phyloP scores from a whole-genome alignment of 2,797 vertebrate genomes.

The Sphaeramia orbicularis region DNA sequence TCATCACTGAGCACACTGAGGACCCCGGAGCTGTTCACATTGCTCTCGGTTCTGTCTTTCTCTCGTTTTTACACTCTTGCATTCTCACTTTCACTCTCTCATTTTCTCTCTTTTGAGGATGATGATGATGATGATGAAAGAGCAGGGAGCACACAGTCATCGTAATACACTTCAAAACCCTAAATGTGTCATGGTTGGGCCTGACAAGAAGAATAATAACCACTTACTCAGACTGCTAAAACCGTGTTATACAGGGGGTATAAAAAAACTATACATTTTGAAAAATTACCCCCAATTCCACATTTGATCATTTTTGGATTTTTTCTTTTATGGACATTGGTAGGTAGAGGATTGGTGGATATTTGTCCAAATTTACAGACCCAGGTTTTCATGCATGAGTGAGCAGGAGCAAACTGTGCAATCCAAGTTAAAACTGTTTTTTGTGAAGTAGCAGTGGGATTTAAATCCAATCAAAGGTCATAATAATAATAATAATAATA shows the following conservation, averaged over 20 bases:
- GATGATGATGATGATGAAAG: slow-evolving; percentile 68
- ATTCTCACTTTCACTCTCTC: slow-evolving; percentile 14
- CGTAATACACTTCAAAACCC: slow-evolving; percentile 61
- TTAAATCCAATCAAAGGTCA: no score
- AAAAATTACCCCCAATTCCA: no score
- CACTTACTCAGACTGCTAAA: slow-evolving; percentile 43
- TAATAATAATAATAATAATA: no score
- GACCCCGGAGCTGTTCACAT: slow-evolving; percentile 63
- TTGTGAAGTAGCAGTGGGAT: no score
- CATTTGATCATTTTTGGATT: no score
- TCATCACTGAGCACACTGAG: slow-evolving; percentile 68
- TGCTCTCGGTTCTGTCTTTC: slow-evolving; percentile 30
- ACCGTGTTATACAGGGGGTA: slow-evolving; percentile 34
- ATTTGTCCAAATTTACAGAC: no score
- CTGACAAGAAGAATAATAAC: slow-evolving; percentile 54
- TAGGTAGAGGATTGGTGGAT: no score
- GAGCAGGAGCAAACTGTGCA: no score
- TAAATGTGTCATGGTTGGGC: slow-evolving; percentile 53
- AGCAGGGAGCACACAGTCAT: slow-evolving; percentile 52
- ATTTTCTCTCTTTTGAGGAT: slow-evolving; percentile 38
- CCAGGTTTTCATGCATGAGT: no score
- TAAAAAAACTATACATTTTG: no score
- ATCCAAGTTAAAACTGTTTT: no score
- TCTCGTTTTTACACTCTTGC: slow-evolving; percentile 1
- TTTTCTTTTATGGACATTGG: no score